phyloP scores from a whole-genome alignment of 2,888 invertebrate species.

The Acrobasis repandana region DNA sequence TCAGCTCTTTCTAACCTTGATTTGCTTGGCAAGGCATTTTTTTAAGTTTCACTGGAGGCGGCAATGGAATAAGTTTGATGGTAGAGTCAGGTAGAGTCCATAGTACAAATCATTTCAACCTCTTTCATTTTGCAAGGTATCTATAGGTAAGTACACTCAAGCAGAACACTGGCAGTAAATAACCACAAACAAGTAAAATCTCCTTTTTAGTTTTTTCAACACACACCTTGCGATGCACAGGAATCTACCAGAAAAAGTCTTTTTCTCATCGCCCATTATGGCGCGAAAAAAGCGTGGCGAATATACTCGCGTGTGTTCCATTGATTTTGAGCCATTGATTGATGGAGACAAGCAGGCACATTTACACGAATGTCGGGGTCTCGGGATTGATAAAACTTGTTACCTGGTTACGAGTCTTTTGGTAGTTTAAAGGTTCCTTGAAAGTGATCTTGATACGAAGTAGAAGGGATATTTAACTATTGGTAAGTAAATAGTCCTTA shows the following conservation, averaged over 20 bases:
- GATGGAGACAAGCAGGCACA: conserved; percentile 34
- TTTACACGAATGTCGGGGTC: background rate
- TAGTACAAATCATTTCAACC: too few relatives aligned
- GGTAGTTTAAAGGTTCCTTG: background rate
- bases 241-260: conserved; percentile 46
- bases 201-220: conserved; percentile 41
- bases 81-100: too few relatives aligned
- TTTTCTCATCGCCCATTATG: conserved; percentile 44
- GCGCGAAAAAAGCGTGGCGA: conserved; percentile 64
- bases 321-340: conserved; percentile 47
- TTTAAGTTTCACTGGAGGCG: too few relatives aligned
- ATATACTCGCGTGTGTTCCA: conserved; percentile 52
- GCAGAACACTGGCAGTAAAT: conserved; percentile 52
- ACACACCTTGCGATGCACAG: conserved; percentile 56
- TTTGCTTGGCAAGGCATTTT: too few relatives aligned
- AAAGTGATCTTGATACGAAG: background rate
- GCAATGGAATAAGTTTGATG: too few relatives aligned
- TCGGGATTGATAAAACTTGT: conserved; percentile 16
- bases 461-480: too few relatives aligned
- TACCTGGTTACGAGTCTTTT: conserved; percentile 14
- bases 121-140: background rate
- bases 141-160: conserved; percentile 39
- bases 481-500: too few relatives aligned
- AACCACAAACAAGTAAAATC: conserved; percentile 69
- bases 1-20: too few relatives aligned